Percentiles rank a stretch among this genome's conserved stretches.
Evolutionary conservation across 2,797 vertebrate genomes (phyloP).

Genomic region (Pseudochaenichthys georgianus): DNA sequence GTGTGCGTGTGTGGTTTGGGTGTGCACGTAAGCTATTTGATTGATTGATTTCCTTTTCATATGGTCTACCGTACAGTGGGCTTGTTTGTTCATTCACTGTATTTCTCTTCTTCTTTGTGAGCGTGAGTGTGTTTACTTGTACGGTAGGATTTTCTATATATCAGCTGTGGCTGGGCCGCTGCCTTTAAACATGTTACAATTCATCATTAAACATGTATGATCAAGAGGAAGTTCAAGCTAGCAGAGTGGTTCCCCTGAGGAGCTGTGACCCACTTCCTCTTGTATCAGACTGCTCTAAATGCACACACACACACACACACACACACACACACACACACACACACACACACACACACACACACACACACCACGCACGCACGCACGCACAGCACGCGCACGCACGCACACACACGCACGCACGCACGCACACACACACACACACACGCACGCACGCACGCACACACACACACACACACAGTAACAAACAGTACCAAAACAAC

Average conservation of each 20-base stretch:
- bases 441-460: slow-evolving; percentile 14
- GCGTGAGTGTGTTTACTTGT: slow-evolving; percentile 18
- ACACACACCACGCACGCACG: no score
- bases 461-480: slow-evolving; percentile 15
- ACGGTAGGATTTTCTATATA: slow-evolving; percentile 24
- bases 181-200: slow-evolving; percentile 68
- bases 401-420: slow-evolving; percentile 3
- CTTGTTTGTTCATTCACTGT: neutral
- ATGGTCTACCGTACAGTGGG: neutral
- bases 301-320: slow-evolving; percentile 7
- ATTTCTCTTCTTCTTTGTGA: slow-evolving; percentile 5
- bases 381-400: neutral
- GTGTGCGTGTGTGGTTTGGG: neutral
- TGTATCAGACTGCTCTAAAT: slow-evolving; percentile 61
- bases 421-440: no score
- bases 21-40: neutral
- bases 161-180: slow-evolving; percentile 27
- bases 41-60: neutral
- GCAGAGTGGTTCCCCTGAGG: slow-evolving; percentile 70
- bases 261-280: slow-evolving; percentile 78
- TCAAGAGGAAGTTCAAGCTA: slow-evolving; percentile 70
- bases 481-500: slow-evolving; percentile 16
- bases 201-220: slow-evolving; percentile 80
- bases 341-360: slow-evolving; percentile 6
- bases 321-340: slow-evolving; percentile 17